Conservation (phyloP, 2,888 invertebrate species). For the Sphinx pinastri region DNA sequence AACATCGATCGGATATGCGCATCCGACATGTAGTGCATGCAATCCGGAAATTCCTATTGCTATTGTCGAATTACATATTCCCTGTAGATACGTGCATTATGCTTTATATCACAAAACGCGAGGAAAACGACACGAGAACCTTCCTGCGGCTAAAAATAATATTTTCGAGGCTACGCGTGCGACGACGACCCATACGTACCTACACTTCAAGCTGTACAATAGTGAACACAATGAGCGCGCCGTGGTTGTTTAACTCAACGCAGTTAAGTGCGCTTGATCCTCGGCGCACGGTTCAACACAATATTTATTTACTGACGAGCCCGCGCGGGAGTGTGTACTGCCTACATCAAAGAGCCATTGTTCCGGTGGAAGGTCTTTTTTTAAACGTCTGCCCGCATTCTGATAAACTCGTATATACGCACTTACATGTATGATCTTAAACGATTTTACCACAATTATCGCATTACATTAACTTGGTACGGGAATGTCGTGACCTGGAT, state of each 20-base stretch:
- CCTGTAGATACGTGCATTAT: slow-evolving; percentile 52
- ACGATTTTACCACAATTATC: slow-evolving; percentile 30
- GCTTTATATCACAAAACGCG: slow-evolving; percentile 57
- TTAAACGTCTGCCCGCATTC: slow-evolving; percentile 49
- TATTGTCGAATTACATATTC: slow-evolving; percentile 46
- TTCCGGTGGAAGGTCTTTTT: slow-evolving; percentile 62
- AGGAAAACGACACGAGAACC: slow-evolving; percentile 75
- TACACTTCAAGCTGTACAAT: slow-evolving; percentile 48
- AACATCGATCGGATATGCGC: slow-evolving; percentile 6
- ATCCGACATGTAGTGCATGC: slow-evolving; percentile 1
- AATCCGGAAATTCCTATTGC: slow-evolving; percentile 30
- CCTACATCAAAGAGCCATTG: slow-evolving; percentile 56
- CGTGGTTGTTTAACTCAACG: slow-evolving; percentile 23
- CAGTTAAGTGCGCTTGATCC: slow-evolving; percentile 22
- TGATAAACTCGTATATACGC: slow-evolving; percentile 27
- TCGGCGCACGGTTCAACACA: slow-evolving; percentile 22
- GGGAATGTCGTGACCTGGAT: slow-evolving; percentile 48
- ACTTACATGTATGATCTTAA: slow-evolving; percentile 1
- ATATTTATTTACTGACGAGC: slow-evolving; percentile 25
- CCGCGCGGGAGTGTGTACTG: slow-evolving; percentile 32
- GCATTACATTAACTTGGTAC: slow-evolving; percentile 35
- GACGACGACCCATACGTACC: slow-evolving; percentile 45
- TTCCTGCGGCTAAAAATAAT: slow-evolving; percentile 79
- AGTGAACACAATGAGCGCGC: slow-evolving; percentile 43
- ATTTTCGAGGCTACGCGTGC: slow-evolving; percentile 77